These are phyloP conservation scores for Thalpophila matura DNA, from an alignment of 2,888 invertebrate species.

Conservation along the genomic window DNA sequence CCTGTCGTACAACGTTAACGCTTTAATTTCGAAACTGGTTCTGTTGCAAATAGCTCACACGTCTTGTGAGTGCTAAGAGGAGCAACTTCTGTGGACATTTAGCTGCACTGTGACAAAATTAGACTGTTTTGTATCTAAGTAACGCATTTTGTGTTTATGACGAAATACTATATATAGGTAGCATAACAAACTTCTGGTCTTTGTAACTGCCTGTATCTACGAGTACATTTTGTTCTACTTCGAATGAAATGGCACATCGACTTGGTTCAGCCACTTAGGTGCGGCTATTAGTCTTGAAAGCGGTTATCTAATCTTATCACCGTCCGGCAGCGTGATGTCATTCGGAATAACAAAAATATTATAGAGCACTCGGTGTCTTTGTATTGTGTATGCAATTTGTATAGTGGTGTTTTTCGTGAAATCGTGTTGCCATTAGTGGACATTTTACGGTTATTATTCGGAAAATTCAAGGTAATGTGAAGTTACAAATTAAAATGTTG, in stretches of 20 bases:
- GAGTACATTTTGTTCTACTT: constrained; percentile 52
- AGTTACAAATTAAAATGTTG: constrained; percentile 11
- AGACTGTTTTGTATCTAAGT: constrained; percentile 38
- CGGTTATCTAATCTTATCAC: constrained; percentile 83
- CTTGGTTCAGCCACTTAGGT: constrained; percentile 64
- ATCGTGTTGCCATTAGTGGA: constrained; percentile 35
- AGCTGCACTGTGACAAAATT: constrained; percentile 54
- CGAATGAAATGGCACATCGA: constrained; percentile 52
- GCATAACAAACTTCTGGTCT: constrained; percentile 4
- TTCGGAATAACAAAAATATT: constrained; percentile 73
- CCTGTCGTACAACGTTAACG: constrained; percentile 47
- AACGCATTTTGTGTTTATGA: constrained; percentile 17
- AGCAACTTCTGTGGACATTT: constrained; percentile 36
- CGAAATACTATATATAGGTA: constrained; percentile 17
- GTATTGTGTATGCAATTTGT: constrained; percentile 61
- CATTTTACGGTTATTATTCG: constrained; percentile 34
- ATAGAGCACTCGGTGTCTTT: constrained; percentile 54
- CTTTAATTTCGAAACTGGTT: constrained; percentile 56
- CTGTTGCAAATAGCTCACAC: constrained; percentile 43
- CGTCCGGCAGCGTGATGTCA: constrained; percentile 76
- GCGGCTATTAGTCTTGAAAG: constrained; percentile 74
- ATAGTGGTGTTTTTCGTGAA: constrained; percentile 55
- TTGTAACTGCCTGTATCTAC: constrained; percentile 15
- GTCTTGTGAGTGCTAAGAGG: constrained; percentile 40
- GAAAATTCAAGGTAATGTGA: constrained; percentile 48